A percentile compares a stretch with the other conserved stretches of the same genome.
phyloP scores from a whole-genome alignment of 2,888 invertebrate species.

The Erannis defoliaria region DNA sequence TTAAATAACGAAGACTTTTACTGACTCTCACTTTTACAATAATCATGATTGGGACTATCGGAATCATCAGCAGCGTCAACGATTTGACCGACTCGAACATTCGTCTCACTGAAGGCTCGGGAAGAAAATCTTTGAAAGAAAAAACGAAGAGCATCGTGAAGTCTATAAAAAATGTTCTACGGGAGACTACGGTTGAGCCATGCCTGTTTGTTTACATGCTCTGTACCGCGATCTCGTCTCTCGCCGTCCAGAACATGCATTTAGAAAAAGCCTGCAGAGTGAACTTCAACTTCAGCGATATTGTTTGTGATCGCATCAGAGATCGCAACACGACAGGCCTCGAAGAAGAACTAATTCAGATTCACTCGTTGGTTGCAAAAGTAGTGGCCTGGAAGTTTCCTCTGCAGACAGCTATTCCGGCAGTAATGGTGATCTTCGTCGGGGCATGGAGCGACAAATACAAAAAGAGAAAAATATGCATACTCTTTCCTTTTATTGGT shows the following conservation, averaged over 20 bases:
- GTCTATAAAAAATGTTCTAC: constrained; percentile 67
- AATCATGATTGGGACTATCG: constrained; percentile 69
- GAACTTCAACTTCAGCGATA: constrained; percentile 80
- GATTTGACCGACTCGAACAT: constrained; percentile 74
- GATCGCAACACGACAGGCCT: constrained; percentile 76
- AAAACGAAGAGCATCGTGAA: constrained; percentile 69
- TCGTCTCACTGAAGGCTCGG: constrained; percentile 64
- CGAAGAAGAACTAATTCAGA: constrained; percentile 70
- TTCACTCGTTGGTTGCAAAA: constrained; percentile 82
- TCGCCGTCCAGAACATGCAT: constrained; percentile 86
- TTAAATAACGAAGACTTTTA: constrained; percentile 66
- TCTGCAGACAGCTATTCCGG: constrained; percentile 86
- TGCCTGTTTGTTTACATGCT: constrained; percentile 89
- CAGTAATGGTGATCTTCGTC: constrained; percentile 85
- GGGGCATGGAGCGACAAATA: constrained; percentile 89
- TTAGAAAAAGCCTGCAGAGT: constrained; percentile 87
- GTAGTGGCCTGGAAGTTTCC: constrained; percentile 87
- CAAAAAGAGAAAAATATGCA: constrained; percentile 86
- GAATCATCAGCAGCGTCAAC: constrained; percentile 62
- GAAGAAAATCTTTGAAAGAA: constrained; percentile 65
- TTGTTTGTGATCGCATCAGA: constrained; percentile 82
- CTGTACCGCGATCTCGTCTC: constrained; percentile 88
- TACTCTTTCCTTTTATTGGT: constrained; percentile 85
- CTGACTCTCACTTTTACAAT: constrained; percentile 71
- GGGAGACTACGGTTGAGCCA: constrained; percentile 88